A percentile compares a stretch with the other conserved stretches of the same genome.
Evolutionary conservation across 2,113 vertebrate genomes (phyloP).

Genomic region (Condylura cristata): DNA sequence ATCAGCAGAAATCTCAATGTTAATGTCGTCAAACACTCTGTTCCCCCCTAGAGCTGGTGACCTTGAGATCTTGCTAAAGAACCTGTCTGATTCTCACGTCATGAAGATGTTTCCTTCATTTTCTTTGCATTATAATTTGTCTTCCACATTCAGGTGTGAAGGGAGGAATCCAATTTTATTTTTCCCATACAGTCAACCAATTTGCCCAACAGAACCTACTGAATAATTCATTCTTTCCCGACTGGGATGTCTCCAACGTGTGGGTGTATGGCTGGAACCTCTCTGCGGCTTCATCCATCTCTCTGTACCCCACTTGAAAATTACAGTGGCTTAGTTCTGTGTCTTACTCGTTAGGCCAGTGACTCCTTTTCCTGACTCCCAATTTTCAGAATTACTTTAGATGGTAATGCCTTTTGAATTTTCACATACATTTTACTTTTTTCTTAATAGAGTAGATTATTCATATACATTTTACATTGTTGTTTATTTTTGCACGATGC

Average conservation of each 20-base stretch:
- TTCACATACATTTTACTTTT: not conserved
- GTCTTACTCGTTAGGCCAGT: conserved; percentile 5
- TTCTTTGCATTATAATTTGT: conserved; percentile 6
- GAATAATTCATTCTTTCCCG: not conserved
- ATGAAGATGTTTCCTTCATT: not conserved
- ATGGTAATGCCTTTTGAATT: conserved; percentile 13
- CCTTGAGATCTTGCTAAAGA: conserved; percentile 9
- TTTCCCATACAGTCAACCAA: not conserved
- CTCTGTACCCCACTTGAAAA: not conserved
- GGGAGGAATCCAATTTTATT: conserved; percentile 8
- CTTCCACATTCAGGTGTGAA: not conserved
- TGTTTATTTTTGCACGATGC: too few species aligned
- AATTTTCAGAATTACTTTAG: conserved; percentile 7
- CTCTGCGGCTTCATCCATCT: not conserved
- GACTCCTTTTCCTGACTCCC: not conserved
- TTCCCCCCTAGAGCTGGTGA: not conserved
- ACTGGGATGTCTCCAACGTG: not conserved
- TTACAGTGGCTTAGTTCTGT: not conserved
- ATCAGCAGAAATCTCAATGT: not conserved
- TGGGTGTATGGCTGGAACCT: not conserved
- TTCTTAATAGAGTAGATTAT: not conserved
- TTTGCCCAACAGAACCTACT: not conserved
- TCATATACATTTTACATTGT: too few species aligned
- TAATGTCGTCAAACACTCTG: not conserved
- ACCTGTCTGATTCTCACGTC: not conserved